Evolutionary conservation across 2,888 invertebrate genomes (phyloP), one percentile per base, ranked within the genome.

Genomic region (Gymnocheta viridis): DNA sequence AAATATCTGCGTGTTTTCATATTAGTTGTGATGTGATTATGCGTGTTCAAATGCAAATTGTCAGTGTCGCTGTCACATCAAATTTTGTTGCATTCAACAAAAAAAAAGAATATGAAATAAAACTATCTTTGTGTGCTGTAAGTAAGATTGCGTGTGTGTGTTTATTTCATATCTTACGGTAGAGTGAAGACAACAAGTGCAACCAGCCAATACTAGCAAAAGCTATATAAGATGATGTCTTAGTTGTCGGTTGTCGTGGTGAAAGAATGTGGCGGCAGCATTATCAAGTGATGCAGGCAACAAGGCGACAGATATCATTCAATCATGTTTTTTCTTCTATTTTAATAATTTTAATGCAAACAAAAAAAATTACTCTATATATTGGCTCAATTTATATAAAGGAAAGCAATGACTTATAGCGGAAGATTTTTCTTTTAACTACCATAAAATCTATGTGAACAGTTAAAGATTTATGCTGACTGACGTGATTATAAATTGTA

Each of bases 121-220:
- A 72, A 58, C 64, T 76, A 56, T 58, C 27, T 58, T 49, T 12
- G 35, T 51, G 17, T 38, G 60, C 49, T 72, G 54, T 62, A 47
- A 14, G 9, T 9, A 72, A 12, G 38, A 64, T 14, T 35, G 22
- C 17, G 38, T 44, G 17, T 51, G 35, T 64, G 51, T 56, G 12
- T 67, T 27, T 17, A 62, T 60, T 77, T 84, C 84, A 84, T 79
- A 79, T 85, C 85, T 85, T 82, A 85, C 79, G 85, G 74, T 74
- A 85, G 85, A 85, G 79, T 85, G 83, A 78, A 83, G 78, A 82
- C 83, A 82, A 85, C 85, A 85, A 85, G 85, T 85, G 85, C 85
- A 85, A 77, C 85, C 84, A 84, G 81, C 73, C 84, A 73, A 81
- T 81, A 84, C 84, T 78, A 38, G 84, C 81, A 84, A 60, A 84